Conservation (phyloP, 2,113 vertebrate genomes). For the Platichthys flesus region DNA sequence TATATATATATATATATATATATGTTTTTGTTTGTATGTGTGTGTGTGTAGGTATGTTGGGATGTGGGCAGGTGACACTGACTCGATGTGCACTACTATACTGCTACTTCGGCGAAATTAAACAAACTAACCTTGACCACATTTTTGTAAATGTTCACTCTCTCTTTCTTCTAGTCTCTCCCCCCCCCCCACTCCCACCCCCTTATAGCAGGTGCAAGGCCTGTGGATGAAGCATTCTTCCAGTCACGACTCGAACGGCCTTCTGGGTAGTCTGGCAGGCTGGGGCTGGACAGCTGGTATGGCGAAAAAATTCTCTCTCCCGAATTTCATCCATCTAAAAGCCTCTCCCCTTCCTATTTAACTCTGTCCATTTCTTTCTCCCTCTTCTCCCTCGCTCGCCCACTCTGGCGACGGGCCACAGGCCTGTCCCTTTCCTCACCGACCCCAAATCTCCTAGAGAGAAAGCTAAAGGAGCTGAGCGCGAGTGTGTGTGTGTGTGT, state of each 20-base stretch:
- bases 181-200: constrained; percentile 22
- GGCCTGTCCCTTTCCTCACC: constrained; percentile 42
- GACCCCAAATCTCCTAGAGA: constrained; percentile 63
- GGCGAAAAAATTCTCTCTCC: constrained; percentile 59
- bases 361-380: constrained; percentile 53
- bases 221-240: constrained; percentile 64
- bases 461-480: constrained; percentile 22
- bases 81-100: not conserved
- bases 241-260: constrained; percentile 72
- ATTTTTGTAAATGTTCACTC: constrained; percentile 17
- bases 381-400: constrained; percentile 30
- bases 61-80: not conserved
- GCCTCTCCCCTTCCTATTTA: constrained; percentile 53
- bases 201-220: constrained; percentile 75
- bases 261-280: constrained; percentile 80
- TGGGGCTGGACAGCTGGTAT: constrained; percentile 77
- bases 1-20: too few relatives aligned
- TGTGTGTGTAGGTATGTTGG: not conserved
- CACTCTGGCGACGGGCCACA: constrained; percentile 45
- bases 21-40: too few relatives aligned
- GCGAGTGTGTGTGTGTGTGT: constrained; percentile 4
- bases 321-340: constrained; percentile 58
- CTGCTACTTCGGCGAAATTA: too few relatives aligned
- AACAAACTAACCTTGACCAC: not conserved
- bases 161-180: constrained; percentile 19